Percentiles rank a stretch among this genome's conserved stretches.
phyloP scores from a whole-genome alignment of 1,140 invertebrate genomes.

The Microplitis mediator region DNA sequence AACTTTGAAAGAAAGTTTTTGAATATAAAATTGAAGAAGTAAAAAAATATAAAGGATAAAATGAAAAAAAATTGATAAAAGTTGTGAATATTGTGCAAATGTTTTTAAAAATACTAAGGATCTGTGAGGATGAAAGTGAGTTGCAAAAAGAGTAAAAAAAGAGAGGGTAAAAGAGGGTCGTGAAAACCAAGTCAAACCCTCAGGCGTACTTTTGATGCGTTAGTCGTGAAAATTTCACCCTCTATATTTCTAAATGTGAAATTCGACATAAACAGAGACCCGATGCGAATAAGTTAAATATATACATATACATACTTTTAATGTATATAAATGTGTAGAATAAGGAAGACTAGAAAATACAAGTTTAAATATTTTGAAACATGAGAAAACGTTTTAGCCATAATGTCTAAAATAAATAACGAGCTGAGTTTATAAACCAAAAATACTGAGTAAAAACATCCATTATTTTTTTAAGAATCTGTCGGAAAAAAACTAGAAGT shows the following conservation, averaged over 20 bases:
- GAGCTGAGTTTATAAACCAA: background rate
- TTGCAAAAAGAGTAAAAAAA: background rate
- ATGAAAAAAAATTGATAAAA: too few species aligned
- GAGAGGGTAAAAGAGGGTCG: too few species aligned
- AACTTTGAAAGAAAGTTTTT: too few species aligned
- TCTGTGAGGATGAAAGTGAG: background rate
- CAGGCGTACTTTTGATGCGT: slow-evolving; percentile 1
- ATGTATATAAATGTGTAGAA: background rate
- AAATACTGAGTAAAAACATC: slow-evolving; percentile 1
- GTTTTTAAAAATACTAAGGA: too few species aligned
- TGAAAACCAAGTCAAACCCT: background rate
- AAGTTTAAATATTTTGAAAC: slow-evolving; percentile 24
- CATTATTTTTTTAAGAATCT: background rate
- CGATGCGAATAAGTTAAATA: background rate
- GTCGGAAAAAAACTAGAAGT: too few species aligned
- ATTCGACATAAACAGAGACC: background rate
- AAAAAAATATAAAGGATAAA: too few species aligned
- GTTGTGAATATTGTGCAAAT: too few species aligned
- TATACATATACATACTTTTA: background rate
- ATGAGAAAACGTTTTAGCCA: slow-evolving; percentile 17
- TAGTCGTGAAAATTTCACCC: slow-evolving; percentile 8
- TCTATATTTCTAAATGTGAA: background rate
- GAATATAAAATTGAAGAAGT: too few species aligned
- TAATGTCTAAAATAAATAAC: slow-evolving; percentile 11
- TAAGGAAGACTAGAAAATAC: background rate